Conservation (phyloP, 2,888 invertebrate species). For the Villa cingulata region DNA sequence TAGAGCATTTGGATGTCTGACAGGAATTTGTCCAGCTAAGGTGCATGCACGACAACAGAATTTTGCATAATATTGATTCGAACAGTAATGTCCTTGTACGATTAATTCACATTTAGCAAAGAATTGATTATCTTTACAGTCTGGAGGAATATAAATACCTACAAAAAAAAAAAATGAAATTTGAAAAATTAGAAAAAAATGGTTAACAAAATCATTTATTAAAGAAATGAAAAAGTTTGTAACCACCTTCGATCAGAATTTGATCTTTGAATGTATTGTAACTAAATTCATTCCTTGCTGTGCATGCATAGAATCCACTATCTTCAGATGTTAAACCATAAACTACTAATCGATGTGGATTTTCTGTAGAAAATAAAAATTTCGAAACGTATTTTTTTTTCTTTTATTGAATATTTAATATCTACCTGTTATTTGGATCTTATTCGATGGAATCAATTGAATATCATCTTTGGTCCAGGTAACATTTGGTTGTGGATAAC, state of each 20-base stretch:
- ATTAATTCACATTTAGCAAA: constrained; percentile 85
- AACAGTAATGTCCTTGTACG: constrained; percentile 68
- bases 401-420: constrained; percentile 1
- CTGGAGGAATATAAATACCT: constrained; percentile 62
- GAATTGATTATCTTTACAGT: constrained; percentile 74
- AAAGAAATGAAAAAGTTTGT: too few species aligned
- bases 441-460: constrained; percentile 41
- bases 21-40: constrained; percentile 58
- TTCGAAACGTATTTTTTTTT: neutral
- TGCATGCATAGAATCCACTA: constrained; percentile 70
- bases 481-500: constrained; percentile 62
- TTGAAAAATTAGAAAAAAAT: too few species aligned
- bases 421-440: constrained; percentile 52
- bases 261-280: constrained; percentile 48
- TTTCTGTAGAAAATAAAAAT: constrained; percentile 29
- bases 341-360: constrained; percentile 57
- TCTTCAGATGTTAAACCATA: constrained; percentile 49
- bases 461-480: constrained; percentile 69
- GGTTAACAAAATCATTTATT: too few species aligned
- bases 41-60: constrained; percentile 93
- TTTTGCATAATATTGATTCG: constrained; percentile 79
- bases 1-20: constrained; percentile 27
- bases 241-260: constrained; percentile 62
- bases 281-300: constrained; percentile 62
- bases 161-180: constrained; percentile 19